Conservation (phyloP, 2,888 invertebrate species). For the Drosophila melanosoma region DNA sequence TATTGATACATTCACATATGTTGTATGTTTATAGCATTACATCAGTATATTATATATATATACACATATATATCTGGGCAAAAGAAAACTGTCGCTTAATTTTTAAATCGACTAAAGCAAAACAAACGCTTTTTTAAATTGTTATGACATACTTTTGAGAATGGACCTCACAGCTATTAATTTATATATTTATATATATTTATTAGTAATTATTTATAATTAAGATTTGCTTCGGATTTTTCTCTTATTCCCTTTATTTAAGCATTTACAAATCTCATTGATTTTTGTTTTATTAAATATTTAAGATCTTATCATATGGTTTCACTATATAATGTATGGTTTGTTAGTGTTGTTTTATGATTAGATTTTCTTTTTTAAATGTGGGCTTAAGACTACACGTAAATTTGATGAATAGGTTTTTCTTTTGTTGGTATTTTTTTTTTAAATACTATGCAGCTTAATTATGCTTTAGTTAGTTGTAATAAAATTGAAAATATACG, state of each 20-base stretch:
- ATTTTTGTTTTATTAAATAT: background rate
- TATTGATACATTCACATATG: constrained; percentile 1
- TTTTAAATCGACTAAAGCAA: background rate
- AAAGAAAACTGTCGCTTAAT: background rate
- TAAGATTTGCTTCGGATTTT: constrained; percentile 8
- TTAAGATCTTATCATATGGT: background rate
- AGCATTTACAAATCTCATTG: constrained; percentile 14
- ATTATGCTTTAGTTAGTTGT: constrained; percentile 1
- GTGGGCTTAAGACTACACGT: constrained; percentile 10
- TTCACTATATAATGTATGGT: background rate
- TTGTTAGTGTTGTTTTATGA: background rate
- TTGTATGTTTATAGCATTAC: constrained; percentile 1
- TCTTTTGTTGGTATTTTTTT: background rate
- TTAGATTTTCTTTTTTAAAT: constrained; percentile 11
- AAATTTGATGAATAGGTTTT: constrained; percentile 5
- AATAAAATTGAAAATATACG: constrained; percentile 1
- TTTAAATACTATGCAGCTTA: constrained; percentile 7
- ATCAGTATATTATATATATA: background rate
- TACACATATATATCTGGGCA: constrained; percentile 1
- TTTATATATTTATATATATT: background rate
- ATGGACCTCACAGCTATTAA: constrained; percentile 13
- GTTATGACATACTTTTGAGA: constrained; percentile 13
- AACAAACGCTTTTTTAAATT: constrained; percentile 1
- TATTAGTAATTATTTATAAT: background rate
- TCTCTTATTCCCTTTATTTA: background rate